Evolutionary conservation across 92 coral and sea anemone genomes (phyloP), one percentile per base, ranked within the genome.

Genomic region (Heliopora coerulea): DNA sequence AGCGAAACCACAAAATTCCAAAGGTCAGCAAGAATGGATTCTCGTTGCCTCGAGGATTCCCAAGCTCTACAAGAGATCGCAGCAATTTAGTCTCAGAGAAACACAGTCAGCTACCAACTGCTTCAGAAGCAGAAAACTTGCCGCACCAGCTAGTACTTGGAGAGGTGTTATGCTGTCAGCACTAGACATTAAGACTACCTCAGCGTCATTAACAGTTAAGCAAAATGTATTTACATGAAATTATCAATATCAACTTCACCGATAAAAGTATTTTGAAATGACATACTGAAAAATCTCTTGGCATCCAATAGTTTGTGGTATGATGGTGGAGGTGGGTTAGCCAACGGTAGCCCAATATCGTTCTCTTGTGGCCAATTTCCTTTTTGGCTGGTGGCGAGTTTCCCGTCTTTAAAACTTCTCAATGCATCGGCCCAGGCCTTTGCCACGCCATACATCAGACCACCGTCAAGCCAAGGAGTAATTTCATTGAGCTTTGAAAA

Each of bases 381-480:
- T 0, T 31, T 21, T 32, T 70, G 14, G 48, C 77, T 70, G 11
- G 0, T 52, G 7, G 46, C 50, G 11, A 70, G 42, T 70, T 70
- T 31, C 2, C 77, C 77, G 27, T 52, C 63, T 54, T 70, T 5
- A 54, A 70, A 70, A 37, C 77, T 70, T 50, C 77, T 30, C 62
- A 70, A 20, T 0, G 77, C 77, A 25, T 70, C 77, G 4, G 77
- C 77, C 77, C 77, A 70, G 18, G 77, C 77, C 30, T 70, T 70
- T n/a, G 77, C 77, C 20, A 70, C 77, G n/a, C 77, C 77, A 32
- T 70, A 70, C 50, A 30, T 70, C 2, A 70, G 63, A 5, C 77
- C 77, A 2, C 77, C 77, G 37, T 70, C 77, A 10, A 70, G 18
- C 77, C 77, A 70, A n/a, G 77, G 77, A 0, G 77, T 70, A 41